Base-by-base conservation (phyloP, 2,797 vertebrate species). In the Rhyacichthys aspro region DNA sequence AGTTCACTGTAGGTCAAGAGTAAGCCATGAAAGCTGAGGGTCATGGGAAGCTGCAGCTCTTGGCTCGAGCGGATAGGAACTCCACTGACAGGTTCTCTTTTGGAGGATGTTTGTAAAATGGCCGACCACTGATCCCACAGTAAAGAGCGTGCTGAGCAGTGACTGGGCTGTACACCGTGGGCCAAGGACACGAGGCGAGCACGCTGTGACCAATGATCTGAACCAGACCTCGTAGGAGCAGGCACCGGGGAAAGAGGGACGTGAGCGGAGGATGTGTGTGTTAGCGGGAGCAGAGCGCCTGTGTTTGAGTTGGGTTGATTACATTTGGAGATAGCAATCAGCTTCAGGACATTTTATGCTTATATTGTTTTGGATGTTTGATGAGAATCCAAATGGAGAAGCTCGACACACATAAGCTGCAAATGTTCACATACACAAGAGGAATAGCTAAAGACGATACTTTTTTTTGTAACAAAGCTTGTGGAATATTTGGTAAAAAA, bases 291-390 rank as follows among this genome's bases (percentile, higher is more conserved):
- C 12, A 42, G 56, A 12, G 17, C 36, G 87, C 59, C 71, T 69
- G 74, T 66, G 59, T 84, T 84, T 81, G 77, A 88, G 78, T 73
- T 83, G 78, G 65, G 85, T 81, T 87, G 88, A 92, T 90, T 85
- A 83, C 78, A 75, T 81, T 82, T 80, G 63, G 57, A 88, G 89
- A 92, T 91, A 82, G 64, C 71, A 75, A 86, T 90, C 88, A 70
- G 74, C 66, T 83, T 72, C 58, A 69, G 66, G 82, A 84, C 73
- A 59, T 70, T 82, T 55, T 42, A 60, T 59, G 79, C 78, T 83
- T 85, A n/a, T 80, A 79, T 86, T 86, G 72, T 80, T 83, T 90
- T 91, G 89, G 89, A 90, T 86, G 84, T 87, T 81, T 63, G 43
- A 82, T 50, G 83, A 77, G n/a, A n/a, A n/a, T 80, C 75, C 72